Evolutionary conservation across 2,113 vertebrate genomes (phyloP).

Genomic region (Chiloscyllium plagiosum): DNA sequence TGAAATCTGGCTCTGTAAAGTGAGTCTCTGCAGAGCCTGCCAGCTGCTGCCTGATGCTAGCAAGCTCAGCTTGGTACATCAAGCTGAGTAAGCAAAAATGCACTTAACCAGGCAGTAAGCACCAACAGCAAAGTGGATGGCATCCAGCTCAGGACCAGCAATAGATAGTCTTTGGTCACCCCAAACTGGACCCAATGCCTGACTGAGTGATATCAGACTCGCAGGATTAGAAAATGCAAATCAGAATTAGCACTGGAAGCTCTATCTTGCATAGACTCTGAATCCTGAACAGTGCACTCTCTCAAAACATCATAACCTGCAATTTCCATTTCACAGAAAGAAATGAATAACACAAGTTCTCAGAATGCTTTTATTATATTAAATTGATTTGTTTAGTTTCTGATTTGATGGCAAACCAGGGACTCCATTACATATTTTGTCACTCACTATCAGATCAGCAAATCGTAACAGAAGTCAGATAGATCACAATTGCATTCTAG

Average conservation of each 20-base stretch:
- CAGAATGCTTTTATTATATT: not conserved
- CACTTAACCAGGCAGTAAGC: not conserved
- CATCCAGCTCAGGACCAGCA: not conserved
- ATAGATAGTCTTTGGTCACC: not conserved
- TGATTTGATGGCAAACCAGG: not conserved
- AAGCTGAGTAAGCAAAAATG: not conserved
- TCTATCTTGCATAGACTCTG: not conserved
- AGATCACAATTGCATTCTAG: not conserved
- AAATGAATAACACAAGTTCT: not conserved
- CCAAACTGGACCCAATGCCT: not conserved
- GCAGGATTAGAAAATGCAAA: not conserved
- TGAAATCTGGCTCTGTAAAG: not conserved
- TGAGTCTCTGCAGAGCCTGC: not conserved
- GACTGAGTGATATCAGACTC: too few relatives aligned
- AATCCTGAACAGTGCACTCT: not conserved
- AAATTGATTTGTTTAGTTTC: not conserved
- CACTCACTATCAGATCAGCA: not conserved
- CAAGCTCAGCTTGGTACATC: not conserved
- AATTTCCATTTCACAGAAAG: not conserved
- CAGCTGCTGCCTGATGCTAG: not conserved
- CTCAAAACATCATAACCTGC: not conserved
- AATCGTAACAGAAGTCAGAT: not conserved
- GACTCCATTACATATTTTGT: not conserved
- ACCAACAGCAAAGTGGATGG: not conserved
- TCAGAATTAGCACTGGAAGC: not conserved